Base-by-base conservation (phyloP, 2,888 invertebrate genomes). In the Diaperis boleti region DNA sequence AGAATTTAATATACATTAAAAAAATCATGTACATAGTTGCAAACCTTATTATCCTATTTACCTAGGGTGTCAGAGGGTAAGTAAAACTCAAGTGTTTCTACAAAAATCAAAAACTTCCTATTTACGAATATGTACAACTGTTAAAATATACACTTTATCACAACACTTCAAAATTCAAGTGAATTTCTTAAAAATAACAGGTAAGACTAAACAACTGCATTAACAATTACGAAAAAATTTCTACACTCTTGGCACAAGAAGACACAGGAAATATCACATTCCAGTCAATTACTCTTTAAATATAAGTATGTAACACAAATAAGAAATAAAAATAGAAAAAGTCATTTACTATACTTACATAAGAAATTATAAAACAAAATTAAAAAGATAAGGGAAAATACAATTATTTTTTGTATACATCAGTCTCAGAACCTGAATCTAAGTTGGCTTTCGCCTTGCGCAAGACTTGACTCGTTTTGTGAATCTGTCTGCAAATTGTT, bases 401-500 rank as follows among this genome's bases (percentile, higher is more conserved):
- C 33, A 14, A 41, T 68, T 65, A 60, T 39, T 69, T 65, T 56
- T 73, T 72, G 26, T 73, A 65, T 63, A 75, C 64, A 68, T 81
- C 80, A 67, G 75, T 77, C 68, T 82, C 80, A 44, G 82, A 82
- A 49, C 82, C 82, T 2, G 81, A 82, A 69, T 90, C 89, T 78
- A 92, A 84, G 77, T 91, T 91, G 59, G 89, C 89, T 68, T 91
- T 87, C 33, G 91, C 92, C 81, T 89, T 88, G 63, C 89, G 87
- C 64, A 92, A 83, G 45, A 92, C 91, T 71, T 89, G 88, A 69
- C 91, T 90, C 15, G 92, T 92, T 82, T 91, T 91, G 75, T 90
- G 88, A 72, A 92, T 89, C 81, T 92, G 91, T 73, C 88, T 87
- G 78, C 91, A 91, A 77, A 95, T 92, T 39, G 92, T 92, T 74